These are phyloP conservation scores for Omphaloscelis lunosa DNA, from an alignment of 2,888 invertebrate species.

Conservation along the genomic window DNA sequence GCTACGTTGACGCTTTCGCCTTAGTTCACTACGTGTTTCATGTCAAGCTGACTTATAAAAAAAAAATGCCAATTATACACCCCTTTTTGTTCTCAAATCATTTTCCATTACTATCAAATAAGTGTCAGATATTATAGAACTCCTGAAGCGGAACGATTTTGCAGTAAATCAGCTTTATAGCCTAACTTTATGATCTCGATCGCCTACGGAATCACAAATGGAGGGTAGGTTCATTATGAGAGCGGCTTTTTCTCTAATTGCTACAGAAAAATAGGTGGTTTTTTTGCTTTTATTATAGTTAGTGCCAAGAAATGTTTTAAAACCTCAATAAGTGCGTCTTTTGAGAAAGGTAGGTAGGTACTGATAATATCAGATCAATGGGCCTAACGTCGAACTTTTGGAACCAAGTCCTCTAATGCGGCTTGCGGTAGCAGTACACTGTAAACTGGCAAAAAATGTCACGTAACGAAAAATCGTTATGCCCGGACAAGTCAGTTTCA, in stretches of 20 bases:
- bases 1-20: too few species aligned
- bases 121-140: conserved; percentile 42
- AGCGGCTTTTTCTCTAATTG: conserved; percentile 47
- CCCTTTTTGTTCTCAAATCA: conserved; percentile 8
- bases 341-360: not conserved
- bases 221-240: conserved; percentile 14
- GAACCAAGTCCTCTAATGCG: too few species aligned
- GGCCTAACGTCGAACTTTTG: not conserved
- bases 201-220: conserved; percentile 47
- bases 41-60: not conserved
- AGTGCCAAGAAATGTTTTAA: not conserved
- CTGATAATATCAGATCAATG: not conserved
- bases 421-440: too few species aligned
- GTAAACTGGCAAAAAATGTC: too few species aligned
- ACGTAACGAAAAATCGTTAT: too few species aligned
- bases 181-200: conserved; percentile 56
- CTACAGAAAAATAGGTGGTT: not conserved
- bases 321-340: not conserved
- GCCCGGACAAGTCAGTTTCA: too few species aligned
- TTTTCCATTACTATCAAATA: conserved; percentile 37
- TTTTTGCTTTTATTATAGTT: not conserved
- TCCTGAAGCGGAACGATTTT: conserved; percentile 31
- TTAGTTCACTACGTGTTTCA: not conserved
- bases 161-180: conserved; percentile 60
- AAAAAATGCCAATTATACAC: not conserved